Conservation (phyloP, 1,140 invertebrate genomes). For the Drosophila ohnishii region DNA sequence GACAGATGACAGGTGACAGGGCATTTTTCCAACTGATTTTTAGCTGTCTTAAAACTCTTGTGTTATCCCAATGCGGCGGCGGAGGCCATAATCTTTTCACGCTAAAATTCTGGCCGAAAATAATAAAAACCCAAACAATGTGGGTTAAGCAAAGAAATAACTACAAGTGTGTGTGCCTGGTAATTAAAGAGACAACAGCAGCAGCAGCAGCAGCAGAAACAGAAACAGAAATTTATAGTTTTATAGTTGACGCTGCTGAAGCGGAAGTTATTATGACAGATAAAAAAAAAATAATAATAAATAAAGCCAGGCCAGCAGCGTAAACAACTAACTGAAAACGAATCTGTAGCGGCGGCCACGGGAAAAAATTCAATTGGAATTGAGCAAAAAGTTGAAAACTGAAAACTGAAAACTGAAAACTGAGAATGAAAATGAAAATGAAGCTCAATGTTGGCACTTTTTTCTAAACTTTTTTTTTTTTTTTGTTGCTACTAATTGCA, state of each 20-base stretch:
- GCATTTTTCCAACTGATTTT: constrained; percentile 9
- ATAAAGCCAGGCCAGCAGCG: not conserved
- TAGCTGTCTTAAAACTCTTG: not conserved
- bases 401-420: constrained; percentile 5
- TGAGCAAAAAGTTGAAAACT: constrained; percentile 19
- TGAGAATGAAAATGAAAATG: constrained; percentile 38
- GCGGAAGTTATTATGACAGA: constrained; percentile 74
- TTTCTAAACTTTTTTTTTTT: constrained; percentile 40
- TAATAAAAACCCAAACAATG: constrained; percentile 16
- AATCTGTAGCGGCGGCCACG: constrained; percentile 20
- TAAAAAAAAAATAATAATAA: constrained; percentile 51
- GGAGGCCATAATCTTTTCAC: constrained; percentile 45
- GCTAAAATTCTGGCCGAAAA: constrained; percentile 37
- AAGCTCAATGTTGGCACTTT: constrained; percentile 61
- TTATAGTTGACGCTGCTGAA: constrained; percentile 42
- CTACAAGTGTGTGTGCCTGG: not conserved
- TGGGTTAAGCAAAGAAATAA: constrained; percentile 50
- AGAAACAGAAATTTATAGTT: constrained; percentile 32
- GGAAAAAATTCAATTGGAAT: constrained; percentile 29
- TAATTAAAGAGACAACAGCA: constrained; percentile 41
- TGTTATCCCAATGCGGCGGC: constrained; percentile 4
- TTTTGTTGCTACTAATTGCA: constrained; percentile 69
- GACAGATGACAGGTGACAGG: constrained; percentile 23
- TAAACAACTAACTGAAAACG: constrained; percentile 33
- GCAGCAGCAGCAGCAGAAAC: not conserved